phyloP scores from a whole-genome alignment of 2,888 invertebrate genomes.

The Ecliptopera silaceata region DNA sequence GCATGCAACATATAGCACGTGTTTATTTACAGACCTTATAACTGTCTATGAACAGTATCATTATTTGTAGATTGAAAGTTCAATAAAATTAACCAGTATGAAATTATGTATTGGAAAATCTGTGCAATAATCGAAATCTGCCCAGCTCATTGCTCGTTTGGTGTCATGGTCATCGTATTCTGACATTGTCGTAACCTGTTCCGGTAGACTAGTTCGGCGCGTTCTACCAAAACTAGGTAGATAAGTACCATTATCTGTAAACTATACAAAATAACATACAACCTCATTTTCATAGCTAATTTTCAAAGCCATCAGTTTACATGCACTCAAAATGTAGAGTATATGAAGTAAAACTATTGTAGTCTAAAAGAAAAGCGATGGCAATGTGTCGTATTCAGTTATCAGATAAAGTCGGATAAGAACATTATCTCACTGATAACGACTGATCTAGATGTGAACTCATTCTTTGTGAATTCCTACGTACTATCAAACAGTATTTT shows the following conservation, averaged over 20 bases:
- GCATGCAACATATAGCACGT: neutral
- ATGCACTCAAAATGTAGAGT: neutral
- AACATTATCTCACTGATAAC: constrained; percentile 70
- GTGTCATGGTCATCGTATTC: constrained; percentile 51
- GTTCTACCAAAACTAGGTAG: constrained; percentile 3
- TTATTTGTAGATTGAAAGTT: constrained; percentile 4
- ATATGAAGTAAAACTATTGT: constrained; percentile 24
- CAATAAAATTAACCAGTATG: constrained; percentile 37
- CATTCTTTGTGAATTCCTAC: constrained; percentile 50
- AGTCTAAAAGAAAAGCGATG: constrained; percentile 41
- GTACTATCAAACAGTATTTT: constrained; percentile 9
- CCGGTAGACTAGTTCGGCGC: constrained; percentile 46
- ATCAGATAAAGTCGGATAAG: constrained; percentile 73
- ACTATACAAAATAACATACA: too few species aligned
- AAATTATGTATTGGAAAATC: constrained; percentile 39
- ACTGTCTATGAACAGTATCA: neutral
- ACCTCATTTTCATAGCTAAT: too few species aligned
- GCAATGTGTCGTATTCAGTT: constrained; percentile 42
- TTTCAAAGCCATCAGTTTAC: neutral
- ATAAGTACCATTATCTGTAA: neutral
- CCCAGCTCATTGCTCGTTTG: constrained; percentile 45
- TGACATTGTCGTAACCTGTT: constrained; percentile 52
- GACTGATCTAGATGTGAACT: constrained; percentile 57
- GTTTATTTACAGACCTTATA: neutral
- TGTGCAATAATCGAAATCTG: constrained; percentile 55